phyloP scores from a whole-genome alignment of 23 tunicate genomes.

The Trididemnum miniatum region DNA sequence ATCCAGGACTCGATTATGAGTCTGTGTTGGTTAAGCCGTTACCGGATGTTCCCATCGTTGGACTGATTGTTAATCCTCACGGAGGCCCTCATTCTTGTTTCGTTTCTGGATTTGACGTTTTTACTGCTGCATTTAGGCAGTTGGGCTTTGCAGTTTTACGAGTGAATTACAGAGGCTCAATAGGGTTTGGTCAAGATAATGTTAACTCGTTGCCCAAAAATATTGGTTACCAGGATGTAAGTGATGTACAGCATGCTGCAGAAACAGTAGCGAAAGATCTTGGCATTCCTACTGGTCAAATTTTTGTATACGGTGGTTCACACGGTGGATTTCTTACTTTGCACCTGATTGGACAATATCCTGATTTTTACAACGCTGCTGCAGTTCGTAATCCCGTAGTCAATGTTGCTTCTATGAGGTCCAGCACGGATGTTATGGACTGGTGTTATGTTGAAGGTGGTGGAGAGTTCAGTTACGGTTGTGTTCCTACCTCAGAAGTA shows the following conservation, averaged over 20 bases:
- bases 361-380: slow-evolving; percentile 76
- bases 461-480: slow-evolving; percentile 18
- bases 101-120: slow-evolving; percentile 45
- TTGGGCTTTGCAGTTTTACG: slow-evolving; percentile 67
- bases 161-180: slow-evolving; percentile 77
- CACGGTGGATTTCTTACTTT: slow-evolving; percentile 94
- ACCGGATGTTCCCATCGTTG: neutral
- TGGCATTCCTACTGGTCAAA: neutral
- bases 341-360: slow-evolving; percentile 83
- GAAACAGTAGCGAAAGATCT: slow-evolving; percentile 11
- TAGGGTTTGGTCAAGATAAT: slow-evolving; percentile 75
- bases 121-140: slow-evolving; percentile 27
- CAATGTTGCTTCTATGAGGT: slow-evolving; percentile 46
- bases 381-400: slow-evolving; percentile 81
- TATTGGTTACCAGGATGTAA: slow-evolving; percentile 66
- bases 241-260: slow-evolving; percentile 79
- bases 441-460: slow-evolving; percentile 68
- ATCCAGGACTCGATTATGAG: slow-evolving; percentile 54
- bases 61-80: slow-evolving; percentile 75
- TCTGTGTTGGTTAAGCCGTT: slow-evolving; percentile 56
- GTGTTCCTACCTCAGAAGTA: slow-evolving; percentile 6
- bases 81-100: slow-evolving; percentile 76
- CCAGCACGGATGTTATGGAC: slow-evolving; percentile 71
- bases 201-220: slow-evolving; percentile 52
- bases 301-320: slow-evolving; percentile 81